phyloP scores from a whole-genome alignment of 2,113 vertebrate genomes.

The Mirza zaza region DNA sequence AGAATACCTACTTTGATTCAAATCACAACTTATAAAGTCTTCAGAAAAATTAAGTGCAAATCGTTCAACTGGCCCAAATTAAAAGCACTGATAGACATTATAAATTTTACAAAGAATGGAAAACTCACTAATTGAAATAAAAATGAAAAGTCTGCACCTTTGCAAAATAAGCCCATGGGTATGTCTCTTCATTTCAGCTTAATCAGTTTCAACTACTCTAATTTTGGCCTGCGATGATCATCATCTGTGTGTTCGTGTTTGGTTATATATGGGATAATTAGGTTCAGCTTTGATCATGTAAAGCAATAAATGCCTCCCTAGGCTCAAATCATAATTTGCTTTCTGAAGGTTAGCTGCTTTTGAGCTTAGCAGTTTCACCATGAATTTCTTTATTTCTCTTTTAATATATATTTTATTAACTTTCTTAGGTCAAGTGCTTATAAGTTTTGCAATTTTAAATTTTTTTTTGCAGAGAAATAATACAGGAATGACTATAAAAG shows the following conservation, averaged over 20 bases:
- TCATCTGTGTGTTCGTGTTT: conserved; percentile 52
- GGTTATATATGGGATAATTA: conserved; percentile 79
- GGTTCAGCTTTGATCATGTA: conserved; percentile 66
- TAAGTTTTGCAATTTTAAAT: neutral
- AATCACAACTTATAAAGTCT: neutral
- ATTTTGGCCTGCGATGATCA: neutral
- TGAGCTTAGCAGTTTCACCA: neutral
- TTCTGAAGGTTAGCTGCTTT: conserved; percentile 47
- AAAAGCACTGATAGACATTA: neutral
- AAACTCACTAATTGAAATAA: neutral
- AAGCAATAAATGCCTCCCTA: conserved; percentile 70
- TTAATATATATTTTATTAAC: neutral
- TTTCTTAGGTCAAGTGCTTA: neutral
- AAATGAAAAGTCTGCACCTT: neutral
- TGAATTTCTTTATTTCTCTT: conserved; percentile 14
- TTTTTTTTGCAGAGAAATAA: neutral
- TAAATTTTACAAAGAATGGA: neutral
- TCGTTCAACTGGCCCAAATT: neutral
- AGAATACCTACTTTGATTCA: neutral
- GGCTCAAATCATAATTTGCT: conserved; percentile 65
- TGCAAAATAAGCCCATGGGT: neutral
- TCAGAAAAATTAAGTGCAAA: neutral
- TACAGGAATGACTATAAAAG: neutral
- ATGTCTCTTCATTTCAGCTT: conserved; percentile 9
- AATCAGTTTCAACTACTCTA: neutral